A percentile compares a stretch with the other conserved stretches of the same genome.
Conservation (phyloP, 2,888 invertebrate species). For the Nephrotoma appendiculata region DNA sequence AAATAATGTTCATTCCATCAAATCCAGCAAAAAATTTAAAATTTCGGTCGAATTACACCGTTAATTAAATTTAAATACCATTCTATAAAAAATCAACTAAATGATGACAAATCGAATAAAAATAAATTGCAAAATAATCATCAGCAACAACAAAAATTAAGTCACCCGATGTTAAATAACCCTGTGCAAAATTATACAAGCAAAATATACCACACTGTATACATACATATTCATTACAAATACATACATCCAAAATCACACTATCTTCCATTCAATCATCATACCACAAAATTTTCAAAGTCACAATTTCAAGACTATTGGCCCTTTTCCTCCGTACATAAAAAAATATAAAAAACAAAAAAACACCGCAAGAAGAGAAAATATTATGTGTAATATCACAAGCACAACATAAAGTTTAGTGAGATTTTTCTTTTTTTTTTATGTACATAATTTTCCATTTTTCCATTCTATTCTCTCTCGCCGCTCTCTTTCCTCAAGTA, state of each 20-base stretch:
- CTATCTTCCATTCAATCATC: background rate
- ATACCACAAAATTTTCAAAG: background rate
- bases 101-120: background rate
- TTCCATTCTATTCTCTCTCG: background rate
- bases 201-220: background rate
- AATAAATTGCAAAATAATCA: background rate
- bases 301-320: conserved; percentile 2
- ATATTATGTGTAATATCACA: background rate
- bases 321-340: background rate
- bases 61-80: background rate
- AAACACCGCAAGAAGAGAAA: background rate
- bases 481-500: background rate
- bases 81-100: background rate
- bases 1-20: too few species aligned
- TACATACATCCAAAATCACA: background rate
- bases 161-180: background rate
- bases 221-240: background rate
- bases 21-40: background rate
- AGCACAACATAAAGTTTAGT: background rate
- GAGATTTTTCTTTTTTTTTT: background rate
- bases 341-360: background rate
- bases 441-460: background rate
- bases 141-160: background rate
- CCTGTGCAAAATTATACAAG: background rate
- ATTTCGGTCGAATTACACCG: too few species aligned